Evolutionary conservation across 2,888 invertebrate species (phyloP), one percentile per base, ranked within the genome.

Genomic region (Tinea semifulvella): DNA sequence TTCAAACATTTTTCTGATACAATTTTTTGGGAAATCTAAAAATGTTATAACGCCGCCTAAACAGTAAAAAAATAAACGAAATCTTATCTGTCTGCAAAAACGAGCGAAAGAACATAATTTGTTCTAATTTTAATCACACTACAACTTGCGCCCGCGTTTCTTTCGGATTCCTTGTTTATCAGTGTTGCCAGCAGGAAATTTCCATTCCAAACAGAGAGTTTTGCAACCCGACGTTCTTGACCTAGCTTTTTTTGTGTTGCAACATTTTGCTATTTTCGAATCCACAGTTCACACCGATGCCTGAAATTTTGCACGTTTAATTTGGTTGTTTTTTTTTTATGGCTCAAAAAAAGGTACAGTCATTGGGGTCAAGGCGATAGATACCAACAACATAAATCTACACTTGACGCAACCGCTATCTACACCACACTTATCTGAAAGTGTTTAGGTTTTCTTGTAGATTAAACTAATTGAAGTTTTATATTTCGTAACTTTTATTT

Each of bases 281-380:
- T 36, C 18, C 10, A 18, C 18, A 36, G 17, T 36, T 36, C 36
- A 18, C 18, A 18, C 18, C 10, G 18, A 16, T 18, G 10, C 14
- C 16, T 18, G 17, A 36, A 36, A 36, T 36, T 36, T 36, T 18
- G 36, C 36, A 36, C 36, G 18, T 36, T 36, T 18, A 31, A 31
- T 10, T 27, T 27, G 27, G 11, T n/a, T n/a, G 2, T 31, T 31
- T 31, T 22, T 22, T 22, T 8, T 5, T 22, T 31, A 13, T 14
- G 31, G 2, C 2, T 31, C n/a, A 31, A 14, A 31, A 31, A 31
- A 31, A 36, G 11, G 36, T 18, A 14, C 36, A 16, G 36, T 16
- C 36, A 74, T 66, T 60, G 66, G 58, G 76, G 75, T 75, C 76
- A 75, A 75, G 76, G 76, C 66, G 59, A 51, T 50, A 46, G 51